These are phyloP conservation scores for Acromyrmex charruanus DNA, from an alignment of 1,140 invertebrate genomes.

Conservation along the genomic window DNA sequence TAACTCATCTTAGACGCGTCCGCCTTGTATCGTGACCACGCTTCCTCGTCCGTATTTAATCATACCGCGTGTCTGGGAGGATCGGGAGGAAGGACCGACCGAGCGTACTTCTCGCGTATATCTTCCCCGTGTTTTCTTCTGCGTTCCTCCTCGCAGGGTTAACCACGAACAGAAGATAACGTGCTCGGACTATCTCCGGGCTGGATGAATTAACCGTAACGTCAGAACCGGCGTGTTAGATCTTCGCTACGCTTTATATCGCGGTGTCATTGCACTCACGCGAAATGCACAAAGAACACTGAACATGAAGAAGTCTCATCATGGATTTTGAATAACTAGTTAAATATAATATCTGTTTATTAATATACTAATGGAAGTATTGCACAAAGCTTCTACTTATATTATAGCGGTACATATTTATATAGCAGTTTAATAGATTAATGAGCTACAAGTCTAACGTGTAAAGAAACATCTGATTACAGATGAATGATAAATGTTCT, in stretches of 20 bases:
- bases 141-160: constrained; percentile 47
- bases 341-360: neutral
- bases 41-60: constrained; percentile 70
- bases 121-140: constrained; percentile 35
- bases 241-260: constrained; percentile 40
- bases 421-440: neutral
- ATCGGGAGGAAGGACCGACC: constrained; percentile 1
- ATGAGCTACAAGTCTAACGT: neutral
- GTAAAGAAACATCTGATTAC: neutral
- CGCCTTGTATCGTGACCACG: constrained; percentile 61
- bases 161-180: constrained; percentile 44
- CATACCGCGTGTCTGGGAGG: constrained; percentile 3
- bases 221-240: constrained; percentile 52
- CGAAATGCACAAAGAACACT: neutral
- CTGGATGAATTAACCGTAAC: constrained; percentile 56
- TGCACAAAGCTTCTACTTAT: neutral
- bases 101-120: constrained; percentile 38
- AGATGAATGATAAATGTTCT: constrained; percentile 7
- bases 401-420: neutral
- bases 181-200: constrained; percentile 35
- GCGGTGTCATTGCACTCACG: constrained; percentile 36
- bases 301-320: neutral
- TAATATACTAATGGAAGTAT: neutral
- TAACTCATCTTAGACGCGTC: constrained; percentile 74
- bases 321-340: neutral